Evolutionary conservation across 2,113 vertebrate genomes (phyloP).

Genomic region (Hystrix cristata): DNA sequence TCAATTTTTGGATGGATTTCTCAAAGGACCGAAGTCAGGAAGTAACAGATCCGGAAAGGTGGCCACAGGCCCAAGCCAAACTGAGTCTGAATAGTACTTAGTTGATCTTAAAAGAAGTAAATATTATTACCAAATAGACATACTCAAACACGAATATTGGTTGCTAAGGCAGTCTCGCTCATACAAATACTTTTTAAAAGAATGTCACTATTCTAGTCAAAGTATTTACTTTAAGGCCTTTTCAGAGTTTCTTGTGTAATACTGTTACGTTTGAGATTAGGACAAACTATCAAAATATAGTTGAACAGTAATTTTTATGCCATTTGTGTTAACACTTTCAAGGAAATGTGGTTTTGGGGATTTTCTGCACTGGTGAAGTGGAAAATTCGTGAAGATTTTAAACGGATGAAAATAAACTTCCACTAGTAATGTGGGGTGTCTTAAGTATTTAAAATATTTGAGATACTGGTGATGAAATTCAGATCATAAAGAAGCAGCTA

Average conservation of each 20-base stretch:
- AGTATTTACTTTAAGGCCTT: neutral
- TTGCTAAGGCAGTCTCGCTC: neutral
- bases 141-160: neutral
- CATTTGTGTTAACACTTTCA: neutral
- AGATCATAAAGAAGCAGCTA: neutral
- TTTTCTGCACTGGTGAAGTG: neutral
- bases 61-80: neutral
- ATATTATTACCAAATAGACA: neutral
- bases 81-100: neutral
- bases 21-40: neutral
- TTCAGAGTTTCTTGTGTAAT: neutral
- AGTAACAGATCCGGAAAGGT: neutral
- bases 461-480: neutral
- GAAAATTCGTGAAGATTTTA: neutral
- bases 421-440: neutral
- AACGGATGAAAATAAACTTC: neutral
- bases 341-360: neutral
- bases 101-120: slow-evolving; percentile 12
- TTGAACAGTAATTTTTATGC: neutral
- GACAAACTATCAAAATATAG: neutral
- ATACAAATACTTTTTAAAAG: neutral
- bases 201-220: neutral
- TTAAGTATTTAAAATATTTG: neutral
- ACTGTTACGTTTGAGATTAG: neutral
- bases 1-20: neutral